phyloP scores from a whole-genome alignment of 2,888 invertebrate species.

The Aspidiotus destructor region DNA sequence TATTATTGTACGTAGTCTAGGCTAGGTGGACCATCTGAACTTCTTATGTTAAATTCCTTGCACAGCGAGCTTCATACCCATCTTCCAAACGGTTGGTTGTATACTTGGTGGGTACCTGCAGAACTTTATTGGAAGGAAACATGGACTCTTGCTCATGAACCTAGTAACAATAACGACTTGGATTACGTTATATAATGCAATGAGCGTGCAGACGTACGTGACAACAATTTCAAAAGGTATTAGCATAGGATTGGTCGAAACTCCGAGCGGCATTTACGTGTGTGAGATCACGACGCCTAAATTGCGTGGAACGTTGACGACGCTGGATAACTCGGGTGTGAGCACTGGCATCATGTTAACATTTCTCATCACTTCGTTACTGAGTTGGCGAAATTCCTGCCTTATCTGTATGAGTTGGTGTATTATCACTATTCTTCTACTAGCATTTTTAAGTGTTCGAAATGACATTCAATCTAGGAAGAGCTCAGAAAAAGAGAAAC shows the following conservation, averaged over 20 bases:
- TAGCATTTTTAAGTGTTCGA: neutral
- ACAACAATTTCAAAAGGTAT: neutral
- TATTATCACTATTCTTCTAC: neutral
- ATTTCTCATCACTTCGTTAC: neutral
- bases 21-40: no score
- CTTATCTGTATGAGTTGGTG: no score
- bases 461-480: neutral
- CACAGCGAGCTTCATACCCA: neutral
- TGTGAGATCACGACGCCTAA: neutral
- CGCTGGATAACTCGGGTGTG: neutral
- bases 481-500: neutral
- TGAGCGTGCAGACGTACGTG: neutral
- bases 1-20: no score
- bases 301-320: neutral
- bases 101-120: neutral
- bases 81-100: neutral
- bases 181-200: neutral
- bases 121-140: neutral
- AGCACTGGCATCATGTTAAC: neutral
- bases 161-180: neutral
- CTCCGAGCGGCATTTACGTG: neutral
- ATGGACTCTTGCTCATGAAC: neutral
- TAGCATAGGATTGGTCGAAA: neutral
- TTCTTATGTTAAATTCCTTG: neutral
- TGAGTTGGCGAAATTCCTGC: neutral